phyloP scores from a whole-genome alignment of 2,113 vertebrate genomes.

The Gymnorhina tibicen region DNA sequence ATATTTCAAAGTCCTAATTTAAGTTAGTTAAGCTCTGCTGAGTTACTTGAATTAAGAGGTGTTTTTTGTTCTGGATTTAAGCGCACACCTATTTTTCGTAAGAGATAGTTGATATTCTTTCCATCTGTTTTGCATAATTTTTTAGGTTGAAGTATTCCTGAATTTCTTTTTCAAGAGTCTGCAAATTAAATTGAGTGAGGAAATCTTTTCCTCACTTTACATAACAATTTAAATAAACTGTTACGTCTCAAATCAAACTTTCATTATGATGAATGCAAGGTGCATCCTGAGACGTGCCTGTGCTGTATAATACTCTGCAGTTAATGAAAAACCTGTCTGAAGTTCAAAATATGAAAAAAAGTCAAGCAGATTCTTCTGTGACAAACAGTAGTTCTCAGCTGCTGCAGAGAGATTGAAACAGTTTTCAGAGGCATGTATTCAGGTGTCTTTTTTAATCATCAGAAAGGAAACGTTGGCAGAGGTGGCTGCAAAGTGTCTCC shows the following conservation, averaged over 20 bases:
- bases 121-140: neutral
- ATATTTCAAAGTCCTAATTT: neutral
- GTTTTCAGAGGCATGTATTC: rapidly evolving
- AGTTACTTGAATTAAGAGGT: neutral
- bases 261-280: neutral
- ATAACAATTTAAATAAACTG: neutral
- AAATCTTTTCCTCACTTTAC: neutral
- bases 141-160: neutral
- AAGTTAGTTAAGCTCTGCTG: neutral
- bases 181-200: neutral
- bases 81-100: neutral
- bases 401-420: neutral
- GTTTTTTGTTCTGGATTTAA: neutral
- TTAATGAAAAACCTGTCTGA: neutral
- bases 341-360: neutral
- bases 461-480: neutral
- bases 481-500: neutral
- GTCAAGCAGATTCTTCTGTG: neutral
- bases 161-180: neutral
- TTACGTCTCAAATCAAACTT: neutral
- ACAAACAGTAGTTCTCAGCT: neutral
- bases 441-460: neutral
- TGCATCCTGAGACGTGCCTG: neutral
- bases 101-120: neutral
- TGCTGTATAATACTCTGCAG: neutral